Conservation (phyloP, 1,140 invertebrate genomes). For the Drosophila seguyi region DNA sequence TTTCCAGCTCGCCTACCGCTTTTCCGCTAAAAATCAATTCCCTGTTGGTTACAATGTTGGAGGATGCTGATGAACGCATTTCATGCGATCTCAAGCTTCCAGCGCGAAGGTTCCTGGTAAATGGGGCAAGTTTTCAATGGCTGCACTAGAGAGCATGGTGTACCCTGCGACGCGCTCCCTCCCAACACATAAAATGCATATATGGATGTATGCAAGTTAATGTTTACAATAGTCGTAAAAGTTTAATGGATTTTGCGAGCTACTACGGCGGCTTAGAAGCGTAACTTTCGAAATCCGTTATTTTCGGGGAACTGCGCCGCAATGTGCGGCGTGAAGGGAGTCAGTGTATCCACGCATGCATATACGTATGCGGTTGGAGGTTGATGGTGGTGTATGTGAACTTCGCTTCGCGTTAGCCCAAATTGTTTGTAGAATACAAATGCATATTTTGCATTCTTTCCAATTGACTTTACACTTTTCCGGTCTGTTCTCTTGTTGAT, state of each 20-base stretch:
- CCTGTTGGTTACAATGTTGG: conserved; percentile 56
- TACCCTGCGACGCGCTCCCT: conserved; percentile 40
- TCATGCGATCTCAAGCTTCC: conserved; percentile 2
- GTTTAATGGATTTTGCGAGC: conserved; percentile 72
- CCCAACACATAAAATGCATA: conserved; percentile 66
- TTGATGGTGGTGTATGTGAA: not conserved
- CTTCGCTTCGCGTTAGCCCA: not conserved
- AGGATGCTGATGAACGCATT: conserved; percentile 34
- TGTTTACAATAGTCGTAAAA: conserved; percentile 78
- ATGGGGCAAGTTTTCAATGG: conserved; percentile 53
- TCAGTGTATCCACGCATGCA: not conserved
- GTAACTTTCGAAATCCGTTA: conserved; percentile 52
- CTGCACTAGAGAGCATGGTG: conserved; percentile 54
- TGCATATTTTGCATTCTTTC: conserved; percentile 28
- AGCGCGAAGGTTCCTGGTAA: not conserved
- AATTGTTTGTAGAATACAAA: conserved; percentile 51
- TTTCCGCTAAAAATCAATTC: conserved; percentile 49
- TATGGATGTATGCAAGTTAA: conserved; percentile 66
- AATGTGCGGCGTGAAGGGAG: not conserved
- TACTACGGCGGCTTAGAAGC: conserved; percentile 21
- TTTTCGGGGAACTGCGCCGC: conserved; percentile 1
- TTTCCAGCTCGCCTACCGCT: not conserved
- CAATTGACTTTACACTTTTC: conserved; percentile 44
- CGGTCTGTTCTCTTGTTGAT: not conserved
- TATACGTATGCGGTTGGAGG: too few species aligned